Evolutionary conservation across 2,113 vertebrate genomes (phyloP), one percentile per base, ranked within the genome.

Genomic region (Hippolais icterina): DNA sequence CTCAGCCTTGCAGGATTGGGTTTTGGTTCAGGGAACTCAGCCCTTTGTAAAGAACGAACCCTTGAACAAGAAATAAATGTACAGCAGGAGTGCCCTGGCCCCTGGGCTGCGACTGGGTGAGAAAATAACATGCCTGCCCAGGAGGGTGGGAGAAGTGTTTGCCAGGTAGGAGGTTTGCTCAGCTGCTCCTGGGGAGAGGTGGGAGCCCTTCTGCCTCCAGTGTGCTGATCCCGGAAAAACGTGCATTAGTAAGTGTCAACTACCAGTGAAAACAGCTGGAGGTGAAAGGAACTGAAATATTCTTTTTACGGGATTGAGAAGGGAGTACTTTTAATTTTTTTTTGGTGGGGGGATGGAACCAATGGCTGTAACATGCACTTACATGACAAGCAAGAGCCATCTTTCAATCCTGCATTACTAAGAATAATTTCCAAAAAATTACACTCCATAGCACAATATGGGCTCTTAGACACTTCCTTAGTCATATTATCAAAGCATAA

Each of bases 1-100:
- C 17, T 7, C 1, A 52, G 42, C 42, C 41, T 47, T 12, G 9
- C 14, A 9, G 16, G 4, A 5, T 0, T 11, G 1, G 10, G 7
- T 1, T 2, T 4, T 6, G 25, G 47, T 37, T 50, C 25, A 9
- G 66, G 15, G 16, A 17, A 8, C 13, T 33, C n/a, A 9, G 21
- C 1, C 1, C 31, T 2, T 33, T 5, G 14, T 33, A 16, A 72
- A 56, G 37, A 28, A 52, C 1, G 21, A 77, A 25, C 3, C 13
- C 4, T 39, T 14, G 29, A 50, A 49, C 5, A 37, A 28, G 8
- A 63, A n/a, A 35, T 18, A 50, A 84, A 35, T 0, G 13, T 22
- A 37, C 44, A 11, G 1, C 21, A 1, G 9, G 21, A 19, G 22
- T 1, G 29, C 7, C 14, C 21, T 2, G 22, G 33, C 17, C 47